Base-by-base conservation (phyloP, 2,113 vertebrate genomes). In the Sinocyclocheilus maitianheensis region DNA sequence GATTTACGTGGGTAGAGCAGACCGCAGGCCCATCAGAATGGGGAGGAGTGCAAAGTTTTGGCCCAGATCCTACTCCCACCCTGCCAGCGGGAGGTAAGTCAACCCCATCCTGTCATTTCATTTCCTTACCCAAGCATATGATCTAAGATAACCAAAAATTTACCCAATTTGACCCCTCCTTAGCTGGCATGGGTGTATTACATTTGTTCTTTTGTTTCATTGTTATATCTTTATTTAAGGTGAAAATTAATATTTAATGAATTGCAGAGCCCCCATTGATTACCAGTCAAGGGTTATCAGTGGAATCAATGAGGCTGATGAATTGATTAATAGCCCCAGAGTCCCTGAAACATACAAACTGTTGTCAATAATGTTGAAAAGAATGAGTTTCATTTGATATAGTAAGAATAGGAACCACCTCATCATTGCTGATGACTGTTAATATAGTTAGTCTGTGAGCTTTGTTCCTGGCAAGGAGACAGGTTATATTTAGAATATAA, bases 81-180 rank as follows among this genome's bases (percentile, higher is more conserved):
- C 83, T 86, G 51, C 90, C 85, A 89, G 65, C 81, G 88, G 82
- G 58, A 94, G 93, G 94, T 94, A 94, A 93, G 93, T 90, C 91
- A 5, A 88, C 67, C 87, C 85, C 77, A 89, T 30, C 40, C 20
- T 46, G 2, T 48, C 43, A 22, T 37, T 62, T 34, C 11, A 26
- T 18, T 53, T 83, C 34, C 55, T 81, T 81, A n/a, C 46, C 46
- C 2, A 48, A 48, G 11, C 46, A 48, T 37, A 60, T 62, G 37
- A 20, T 78, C 3, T 16, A 53, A 77, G 26, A 30, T 53, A 30
- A 6, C 5, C 43, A 51, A 76, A 51, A 48, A 24, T 76, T 22
- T 4, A 40, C 20, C 14, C 11, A 22, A 60, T 24, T n/a, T 24
- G 12, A 62, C 20, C 55, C 13, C 11, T 24, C 30, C 1, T n/a